Evolutionary conservation across 2,888 invertebrate species (phyloP).

Genomic region (Rhingia rostrata): DNA sequence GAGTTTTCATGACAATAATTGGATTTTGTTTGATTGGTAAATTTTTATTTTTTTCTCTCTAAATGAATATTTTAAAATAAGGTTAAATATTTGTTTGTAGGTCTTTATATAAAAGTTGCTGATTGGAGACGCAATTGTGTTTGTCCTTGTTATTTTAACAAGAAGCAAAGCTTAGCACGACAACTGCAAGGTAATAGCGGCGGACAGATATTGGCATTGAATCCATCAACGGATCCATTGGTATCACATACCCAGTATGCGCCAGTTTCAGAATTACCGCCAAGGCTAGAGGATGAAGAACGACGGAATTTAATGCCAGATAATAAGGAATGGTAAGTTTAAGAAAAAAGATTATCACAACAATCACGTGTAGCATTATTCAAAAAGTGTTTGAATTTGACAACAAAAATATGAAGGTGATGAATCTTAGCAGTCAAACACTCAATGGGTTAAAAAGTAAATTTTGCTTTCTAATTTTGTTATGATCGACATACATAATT

Average conservation of each 20-base stretch:
- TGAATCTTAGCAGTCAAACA: too few relatives aligned
- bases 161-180: slow-evolving; percentile 79
- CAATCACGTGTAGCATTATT: not conserved
- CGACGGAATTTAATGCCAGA: slow-evolving; percentile 90
- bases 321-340: slow-evolving; percentile 88
- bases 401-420: too few relatives aligned
- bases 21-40: slow-evolving; percentile 86
- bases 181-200: slow-evolving; percentile 82
- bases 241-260: slow-evolving; percentile 89
- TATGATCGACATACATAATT: too few relatives aligned
- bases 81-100: slow-evolving; percentile 76
- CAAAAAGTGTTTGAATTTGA: not conserved
- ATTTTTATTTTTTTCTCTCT: slow-evolving; percentile 33
- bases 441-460: too few relatives aligned
- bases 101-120: slow-evolving; percentile 79
- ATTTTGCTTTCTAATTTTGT: too few relatives aligned
- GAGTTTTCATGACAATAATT: slow-evolving; percentile 85
- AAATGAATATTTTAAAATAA: slow-evolving; percentile 4
- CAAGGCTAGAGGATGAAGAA: slow-evolving; percentile 86
- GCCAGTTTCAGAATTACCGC: slow-evolving; percentile 89
- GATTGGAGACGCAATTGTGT: slow-evolving; percentile 81
- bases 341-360: not conserved
- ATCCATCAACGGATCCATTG: slow-evolving; percentile 90
- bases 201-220: slow-evolving; percentile 86
- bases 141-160: slow-evolving; percentile 78